Conservation (phyloP, 2,888 invertebrate genomes). For the Platycheirus albimanus region DNA sequence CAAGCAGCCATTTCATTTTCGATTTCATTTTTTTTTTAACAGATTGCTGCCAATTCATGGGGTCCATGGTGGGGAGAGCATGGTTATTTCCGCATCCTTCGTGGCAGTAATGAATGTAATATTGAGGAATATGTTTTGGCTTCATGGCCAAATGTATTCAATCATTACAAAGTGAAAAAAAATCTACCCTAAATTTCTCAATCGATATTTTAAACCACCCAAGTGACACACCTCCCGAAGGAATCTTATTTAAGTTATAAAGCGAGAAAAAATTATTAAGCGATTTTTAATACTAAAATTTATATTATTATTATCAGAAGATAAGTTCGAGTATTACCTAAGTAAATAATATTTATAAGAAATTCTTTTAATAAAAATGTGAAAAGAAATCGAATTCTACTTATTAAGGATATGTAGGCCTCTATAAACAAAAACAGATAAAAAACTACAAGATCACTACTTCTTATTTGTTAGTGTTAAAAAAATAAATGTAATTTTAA, state of each 20-base stretch:
- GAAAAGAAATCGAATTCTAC: conserved; percentile 31
- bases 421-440: conserved; percentile 8
- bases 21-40: conserved; percentile 76
- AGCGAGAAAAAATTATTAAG: conserved; percentile 75
- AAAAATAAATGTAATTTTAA: conserved; percentile 40
- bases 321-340: conserved; percentile 73
- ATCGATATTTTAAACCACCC: conserved; percentile 64
- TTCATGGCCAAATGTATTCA: conserved; percentile 85
- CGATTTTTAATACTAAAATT: conserved; percentile 75
- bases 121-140: conserved; percentile 95
- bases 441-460: conserved; percentile 16
- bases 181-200: conserved; percentile 75
- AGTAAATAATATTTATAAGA: conserved; percentile 76
- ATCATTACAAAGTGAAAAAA: conserved; percentile 76
- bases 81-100: conserved; percentile 93
- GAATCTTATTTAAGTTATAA: conserved; percentile 36
- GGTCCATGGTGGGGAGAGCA: conserved; percentile 95
- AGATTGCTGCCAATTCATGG: conserved; percentile 98
- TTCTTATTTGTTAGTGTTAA: conserved; percentile 25
- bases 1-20: not conserved
- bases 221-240: conserved; percentile 77
- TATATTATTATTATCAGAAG: too few relatives aligned
- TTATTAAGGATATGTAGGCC: conserved; percentile 11
- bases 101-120: conserved; percentile 93
- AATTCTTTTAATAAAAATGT: conserved; percentile 73